Evolutionary conservation across 2,888 invertebrate species (phyloP).

Genomic region (Dryobota labecula): DNA sequence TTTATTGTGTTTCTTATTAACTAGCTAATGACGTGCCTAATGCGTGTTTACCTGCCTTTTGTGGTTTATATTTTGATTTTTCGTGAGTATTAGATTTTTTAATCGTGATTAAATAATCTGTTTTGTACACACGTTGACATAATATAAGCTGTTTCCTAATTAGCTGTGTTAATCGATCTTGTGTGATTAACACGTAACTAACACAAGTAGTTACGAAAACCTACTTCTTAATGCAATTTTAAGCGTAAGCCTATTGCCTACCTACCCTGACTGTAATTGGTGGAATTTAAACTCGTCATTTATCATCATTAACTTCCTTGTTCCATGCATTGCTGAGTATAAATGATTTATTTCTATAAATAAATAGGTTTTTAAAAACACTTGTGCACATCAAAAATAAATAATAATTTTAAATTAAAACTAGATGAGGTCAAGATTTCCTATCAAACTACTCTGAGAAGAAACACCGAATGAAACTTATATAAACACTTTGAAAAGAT

Average conservation of each 20-base stretch:
- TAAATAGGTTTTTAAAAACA: too few relatives aligned
- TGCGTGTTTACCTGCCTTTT: neutral
- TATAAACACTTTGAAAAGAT: too few relatives aligned
- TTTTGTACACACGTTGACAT: too few relatives aligned
- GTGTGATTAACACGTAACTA: neutral
- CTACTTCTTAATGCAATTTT: slow-evolving; percentile 26
- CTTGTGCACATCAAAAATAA: too few relatives aligned
- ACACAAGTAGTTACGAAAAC: neutral
- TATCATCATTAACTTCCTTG: neutral
- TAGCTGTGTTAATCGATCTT: neutral
- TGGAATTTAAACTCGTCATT: neutral
- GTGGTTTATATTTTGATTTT: neutral
- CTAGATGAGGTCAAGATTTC: too few relatives aligned
- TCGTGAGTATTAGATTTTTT: neutral
- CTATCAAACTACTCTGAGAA: too few relatives aligned
- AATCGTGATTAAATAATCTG: neutral
- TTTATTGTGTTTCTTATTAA: slow-evolving; percentile 50
- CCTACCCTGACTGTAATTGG: neutral
- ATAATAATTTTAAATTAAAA: too few relatives aligned
- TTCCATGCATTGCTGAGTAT: neutral
- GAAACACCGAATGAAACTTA: too few relatives aligned
- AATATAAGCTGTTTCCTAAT: neutral
- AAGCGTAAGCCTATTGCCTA: neutral
- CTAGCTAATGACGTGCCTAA: neutral
- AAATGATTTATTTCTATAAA: too few relatives aligned